These are phyloP conservation scores for Porites lobata DNA, from an alignment of 92 coral and sea anemone genomes.

Conservation along the genomic window DNA sequence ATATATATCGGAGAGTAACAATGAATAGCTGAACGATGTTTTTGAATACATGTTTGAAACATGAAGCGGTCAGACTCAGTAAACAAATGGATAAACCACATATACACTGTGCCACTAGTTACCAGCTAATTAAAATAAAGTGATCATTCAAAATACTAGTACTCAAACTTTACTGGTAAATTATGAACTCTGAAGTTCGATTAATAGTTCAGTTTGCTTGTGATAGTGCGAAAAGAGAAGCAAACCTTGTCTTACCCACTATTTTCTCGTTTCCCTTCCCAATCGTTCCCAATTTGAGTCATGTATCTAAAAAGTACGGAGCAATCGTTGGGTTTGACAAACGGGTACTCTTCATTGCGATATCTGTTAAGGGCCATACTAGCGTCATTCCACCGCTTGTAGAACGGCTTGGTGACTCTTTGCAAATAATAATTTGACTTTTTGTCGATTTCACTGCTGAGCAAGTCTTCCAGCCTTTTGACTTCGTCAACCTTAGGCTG, in stretches of 20 bases:
- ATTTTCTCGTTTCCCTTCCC: slow-evolving; percentile 27
- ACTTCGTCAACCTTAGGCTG: slow-evolving; percentile 71
- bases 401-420: slow-evolving; percentile 66
- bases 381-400: slow-evolving; percentile 83
- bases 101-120: too few species aligned
- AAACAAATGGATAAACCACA: too few species aligned
- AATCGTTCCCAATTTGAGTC: slow-evolving; percentile 37
- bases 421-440: slow-evolving; percentile 75
- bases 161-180: not conserved
- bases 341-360: slow-evolving; percentile 59
- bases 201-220: not conserved
- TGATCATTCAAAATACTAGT: not conserved
- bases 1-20: too few species aligned
- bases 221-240: not conserved
- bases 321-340: slow-evolving; percentile 30
- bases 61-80: too few species aligned
- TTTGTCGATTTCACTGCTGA: slow-evolving; percentile 69
- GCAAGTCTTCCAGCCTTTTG: slow-evolving; percentile 67
- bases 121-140: too few species aligned
- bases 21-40: not conserved
- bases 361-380: slow-evolving; percentile 72
- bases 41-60: too few species aligned
- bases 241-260: slow-evolving; percentile 29
- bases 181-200: not conserved
- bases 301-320: slow-evolving; percentile 25